Base-by-base conservation (phyloP, 2,797 vertebrate genomes). In the Hafferia zeledoni region DNA sequence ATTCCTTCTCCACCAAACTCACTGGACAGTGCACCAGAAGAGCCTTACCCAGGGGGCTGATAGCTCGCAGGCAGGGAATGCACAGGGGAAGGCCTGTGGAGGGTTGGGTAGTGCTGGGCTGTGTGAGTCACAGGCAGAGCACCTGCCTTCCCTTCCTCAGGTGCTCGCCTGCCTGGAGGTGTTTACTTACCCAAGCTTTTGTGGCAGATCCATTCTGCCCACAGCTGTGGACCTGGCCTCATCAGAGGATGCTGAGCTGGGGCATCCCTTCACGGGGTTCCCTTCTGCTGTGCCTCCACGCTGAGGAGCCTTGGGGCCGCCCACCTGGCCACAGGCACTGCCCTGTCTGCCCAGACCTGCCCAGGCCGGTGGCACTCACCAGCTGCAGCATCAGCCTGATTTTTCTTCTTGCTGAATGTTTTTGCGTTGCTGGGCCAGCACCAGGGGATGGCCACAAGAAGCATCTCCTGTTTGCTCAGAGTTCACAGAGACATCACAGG, bases 231-330 rank as follows among this genome's bases (percentile, higher is more conserved):
- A 35, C 50, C 33, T 43, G 79, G 30, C 27, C 72, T 70, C 0
- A 0, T 39, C 52, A 2, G 17, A 63, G 56, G 71, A 17, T 56
- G 72, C 65, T 67, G 65, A 81, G 60, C 52, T 1, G 5, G 67
- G 71, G 23, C 63, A 84, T 85, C 68, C 63, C 50, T 91, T 85
- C 8, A 0, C 0, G 0, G 81, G 30, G 22, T 63, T 93, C 50
- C 70, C 59, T 91, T 87, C 75, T 89, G 23, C 41, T 0, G 0
- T 0, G 0, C 33, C 74, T 87, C 50, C 37, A 4, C 0, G 0
- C 56, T 18, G 15, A 78, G 49, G 31, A 94, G 57, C 69, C 1
- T 0, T 22, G 69, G 57, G 76, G 53, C 91, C 2, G 0, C 74
- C 56, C 31, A 41, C 56, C 80, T 61, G 27, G 67, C 79, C 6